These are phyloP conservation scores for Ageneiosus marmoratus DNA, from an alignment of 2,113 vertebrate genomes.

Conservation along the genomic window DNA sequence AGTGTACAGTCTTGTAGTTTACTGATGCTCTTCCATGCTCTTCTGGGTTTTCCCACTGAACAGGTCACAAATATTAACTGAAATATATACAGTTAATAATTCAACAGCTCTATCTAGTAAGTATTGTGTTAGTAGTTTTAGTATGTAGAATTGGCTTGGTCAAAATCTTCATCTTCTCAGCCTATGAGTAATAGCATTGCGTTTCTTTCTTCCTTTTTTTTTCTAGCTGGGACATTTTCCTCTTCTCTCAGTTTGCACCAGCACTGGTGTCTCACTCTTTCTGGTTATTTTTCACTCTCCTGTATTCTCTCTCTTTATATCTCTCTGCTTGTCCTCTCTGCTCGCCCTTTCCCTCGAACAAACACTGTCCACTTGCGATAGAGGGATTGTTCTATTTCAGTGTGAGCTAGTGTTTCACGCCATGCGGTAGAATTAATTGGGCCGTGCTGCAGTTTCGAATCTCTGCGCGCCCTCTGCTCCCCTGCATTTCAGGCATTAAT, in stretches of 20 bases:
- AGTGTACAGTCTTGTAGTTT: neutral
- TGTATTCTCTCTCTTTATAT: neutral
- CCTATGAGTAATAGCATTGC: neutral
- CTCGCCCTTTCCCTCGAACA: slow-evolving; percentile 29
- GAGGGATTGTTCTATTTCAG: slow-evolving; percentile 20
- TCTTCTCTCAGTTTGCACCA: neutral
- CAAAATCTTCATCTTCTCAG: neutral
- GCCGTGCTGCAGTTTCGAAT: slow-evolving; percentile 31
- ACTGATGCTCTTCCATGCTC: neutral
- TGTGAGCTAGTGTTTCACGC: slow-evolving; percentile 36
- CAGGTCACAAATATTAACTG: neutral
- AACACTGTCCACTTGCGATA: slow-evolving; percentile 23
- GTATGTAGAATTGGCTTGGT: neutral
- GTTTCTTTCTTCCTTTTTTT: neutral
- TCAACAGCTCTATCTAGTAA: neutral
- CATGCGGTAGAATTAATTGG: slow-evolving; percentile 48
- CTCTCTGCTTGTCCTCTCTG: neutral
- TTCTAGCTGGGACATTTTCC: neutral
- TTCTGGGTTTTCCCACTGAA: neutral
- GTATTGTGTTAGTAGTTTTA: neutral
- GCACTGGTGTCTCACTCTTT: neutral
- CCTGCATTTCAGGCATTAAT: neutral
- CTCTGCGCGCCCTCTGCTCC: slow-evolving; percentile 23
- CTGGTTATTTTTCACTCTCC: neutral
- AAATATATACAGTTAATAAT: neutral